Conservation (phyloP, 1,140 invertebrate species). For the Drosophila setifemur region DNA sequence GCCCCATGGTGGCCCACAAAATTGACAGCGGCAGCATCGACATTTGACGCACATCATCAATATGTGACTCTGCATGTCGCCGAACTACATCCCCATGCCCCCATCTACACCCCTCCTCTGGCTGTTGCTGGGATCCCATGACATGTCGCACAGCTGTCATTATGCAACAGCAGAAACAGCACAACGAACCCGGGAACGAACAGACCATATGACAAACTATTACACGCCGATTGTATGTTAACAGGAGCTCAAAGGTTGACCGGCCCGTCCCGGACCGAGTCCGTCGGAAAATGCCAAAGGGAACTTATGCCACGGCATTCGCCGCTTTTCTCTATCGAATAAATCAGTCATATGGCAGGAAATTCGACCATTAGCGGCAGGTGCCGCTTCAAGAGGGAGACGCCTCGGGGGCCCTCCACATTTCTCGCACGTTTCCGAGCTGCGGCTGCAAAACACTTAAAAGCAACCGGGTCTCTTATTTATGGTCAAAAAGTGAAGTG, state of each 20-base stretch:
- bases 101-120: background rate
- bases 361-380: conserved; percentile 41
- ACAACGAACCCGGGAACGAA: conserved; percentile 8
- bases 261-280: background rate
- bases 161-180: conserved; percentile 34
- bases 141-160: conserved; percentile 68
- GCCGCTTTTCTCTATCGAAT: conserved; percentile 30
- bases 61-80: conserved; percentile 50
- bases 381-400: conserved; percentile 23
- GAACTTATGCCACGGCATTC: background rate
- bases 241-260: conserved; percentile 27
- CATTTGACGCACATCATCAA: conserved; percentile 74
- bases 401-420: conserved; percentile 10
- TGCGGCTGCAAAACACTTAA: conserved; percentile 62
- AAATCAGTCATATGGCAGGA: conserved; percentile 52
- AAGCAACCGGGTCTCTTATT: conserved; percentile 44
- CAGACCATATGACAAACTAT: conserved; percentile 49
- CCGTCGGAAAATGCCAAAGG: background rate
- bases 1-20: conserved; percentile 53
- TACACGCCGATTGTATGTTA: conserved; percentile 59
- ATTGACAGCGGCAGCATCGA: conserved; percentile 61
- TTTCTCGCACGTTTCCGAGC: conserved; percentile 46
- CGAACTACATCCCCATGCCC: background rate
- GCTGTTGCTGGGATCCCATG: conserved; percentile 39
- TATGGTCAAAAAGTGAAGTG: conserved; percentile 61